Percentiles rank a stretch among this genome's conserved stretches.
phyloP scores from a whole-genome alignment of 1,140 invertebrate species.

The Acyrthosiphon pisum region DNA sequence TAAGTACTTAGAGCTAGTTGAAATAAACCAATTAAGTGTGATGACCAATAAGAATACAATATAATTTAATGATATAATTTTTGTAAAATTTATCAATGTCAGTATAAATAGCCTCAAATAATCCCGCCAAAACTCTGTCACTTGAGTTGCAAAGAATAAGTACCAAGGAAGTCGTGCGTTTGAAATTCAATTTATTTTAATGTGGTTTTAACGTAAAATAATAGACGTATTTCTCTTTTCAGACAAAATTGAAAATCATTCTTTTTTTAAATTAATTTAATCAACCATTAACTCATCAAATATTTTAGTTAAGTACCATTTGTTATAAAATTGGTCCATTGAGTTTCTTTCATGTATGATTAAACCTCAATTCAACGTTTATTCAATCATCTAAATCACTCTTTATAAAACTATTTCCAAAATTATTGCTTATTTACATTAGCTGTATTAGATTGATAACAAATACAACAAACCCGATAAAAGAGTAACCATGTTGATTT shows the following conservation, averaged over 20 bases:
- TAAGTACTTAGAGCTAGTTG: background rate
- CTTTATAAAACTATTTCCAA: background rate
- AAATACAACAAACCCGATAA: too few relatives aligned
- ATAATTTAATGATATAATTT: background rate
- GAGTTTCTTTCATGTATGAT: background rate
- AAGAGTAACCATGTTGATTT: too few relatives aligned
- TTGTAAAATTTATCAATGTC: slow-evolving; percentile 1
- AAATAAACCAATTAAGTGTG: background rate
- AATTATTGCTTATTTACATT: too few relatives aligned
- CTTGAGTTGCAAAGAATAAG: background rate
- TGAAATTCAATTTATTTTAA: slow-evolving; percentile 33
- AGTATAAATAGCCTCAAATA: background rate
- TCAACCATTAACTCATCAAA: background rate
- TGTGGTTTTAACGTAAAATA: slow-evolving; percentile 27
- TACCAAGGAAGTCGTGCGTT: slow-evolving; percentile 8
- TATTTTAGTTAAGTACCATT: background rate
- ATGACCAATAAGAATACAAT: background rate
- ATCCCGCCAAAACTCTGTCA: slow-evolving; percentile 18
- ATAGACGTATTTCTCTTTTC: background rate
- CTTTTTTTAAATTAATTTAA: background rate
- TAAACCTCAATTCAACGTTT: background rate
- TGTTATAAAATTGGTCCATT: background rate
- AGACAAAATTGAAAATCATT: background rate
- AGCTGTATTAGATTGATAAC: too few relatives aligned
- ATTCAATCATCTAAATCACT: background rate